Percentiles rank a stretch among this genome's conserved stretches.
Evolutionary conservation across 2,888 invertebrate genomes (phyloP).

Genomic region (Eulithis testata): DNA sequence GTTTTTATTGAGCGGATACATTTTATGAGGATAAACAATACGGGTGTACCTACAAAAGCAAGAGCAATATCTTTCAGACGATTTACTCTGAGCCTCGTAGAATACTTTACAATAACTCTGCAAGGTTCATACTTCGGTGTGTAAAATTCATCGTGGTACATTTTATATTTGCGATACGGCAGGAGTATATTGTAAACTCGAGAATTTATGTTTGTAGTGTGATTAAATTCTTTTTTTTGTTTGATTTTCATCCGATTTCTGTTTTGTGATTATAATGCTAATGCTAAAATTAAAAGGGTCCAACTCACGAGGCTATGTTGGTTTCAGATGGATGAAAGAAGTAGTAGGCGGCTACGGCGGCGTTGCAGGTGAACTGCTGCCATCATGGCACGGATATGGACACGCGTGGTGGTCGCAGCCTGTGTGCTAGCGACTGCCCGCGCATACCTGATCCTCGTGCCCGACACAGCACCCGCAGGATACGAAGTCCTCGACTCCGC

Average conservation of each 20-base stretch:
- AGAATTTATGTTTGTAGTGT: slow-evolving; percentile 19
- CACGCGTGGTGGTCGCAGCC: slow-evolving; percentile 60
- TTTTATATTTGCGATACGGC: slow-evolving; percentile 25
- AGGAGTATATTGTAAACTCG: slow-evolving; percentile 17
- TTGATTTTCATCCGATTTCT: background rate
- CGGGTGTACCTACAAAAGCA: slow-evolving; percentile 19
- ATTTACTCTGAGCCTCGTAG: slow-evolving; percentile 34
- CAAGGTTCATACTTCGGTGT: slow-evolving; percentile 22
- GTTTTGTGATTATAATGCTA: background rate
- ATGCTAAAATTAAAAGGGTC: background rate
- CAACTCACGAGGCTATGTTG: slow-evolving; percentile 29
- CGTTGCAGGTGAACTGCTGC: slow-evolving; percentile 70
- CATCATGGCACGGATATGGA: slow-evolving; percentile 62
- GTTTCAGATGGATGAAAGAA: slow-evolving; percentile 67
- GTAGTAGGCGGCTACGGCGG: slow-evolving; percentile 67
- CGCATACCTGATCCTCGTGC: slow-evolving; percentile 85
- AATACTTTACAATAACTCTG: slow-evolving; percentile 32
- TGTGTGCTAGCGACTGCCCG: slow-evolving; percentile 62
- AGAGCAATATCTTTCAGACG: slow-evolving; percentile 30
- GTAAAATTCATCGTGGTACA: slow-evolving; percentile 23
- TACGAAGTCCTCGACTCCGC: slow-evolving; percentile 91
- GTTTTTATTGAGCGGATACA: slow-evolving; percentile 27
- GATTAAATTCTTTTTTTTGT: background rate
- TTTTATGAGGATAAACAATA: slow-evolving; percentile 29
- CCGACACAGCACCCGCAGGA: slow-evolving; percentile 86